Evolutionary conservation across 2,113 vertebrate genomes (phyloP), one percentile per base, ranked within the genome.

Genomic region (Oreochromis spilurus): DNA sequence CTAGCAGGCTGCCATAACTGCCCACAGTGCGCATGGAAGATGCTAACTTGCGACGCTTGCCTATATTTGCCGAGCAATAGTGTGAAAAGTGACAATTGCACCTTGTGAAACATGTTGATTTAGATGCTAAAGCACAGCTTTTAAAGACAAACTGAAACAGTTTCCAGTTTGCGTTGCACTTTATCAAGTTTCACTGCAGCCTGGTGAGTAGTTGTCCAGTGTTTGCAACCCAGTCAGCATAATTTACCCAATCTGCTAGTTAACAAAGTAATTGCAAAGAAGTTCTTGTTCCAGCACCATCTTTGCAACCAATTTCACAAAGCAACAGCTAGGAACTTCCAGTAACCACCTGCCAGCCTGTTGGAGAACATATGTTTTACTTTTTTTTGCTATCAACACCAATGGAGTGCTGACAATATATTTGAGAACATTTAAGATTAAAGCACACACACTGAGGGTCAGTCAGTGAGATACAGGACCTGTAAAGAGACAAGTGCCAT

Each of bases 11-110:
- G 65, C n/a, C 36, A 70, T 24, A 43, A 24, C 16, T 26, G 13
- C 21, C 40, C 40, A 17, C 14, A 48, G 14, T 48, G 24, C 1
- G 0, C 4, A 67, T 38, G 19, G 34, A 0, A 40, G 34, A 67
- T 21, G 34, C 2, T 65, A 10, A 38, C 34, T 67, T 67, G 19
- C 67, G 48, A 75, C 26, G 5, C 40, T 0, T 17, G 24, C 40
- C 21, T 48, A 48, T 48, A 48, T 45, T 75, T 17, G 8, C 40
- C 17, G 14, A 48, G 14, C 14, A 48, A 10, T 75, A 48, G 5
- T 0, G 0, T 72, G 67, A 72, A 72, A 72, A 48, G 21, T 17
- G 40, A 72, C 67, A 24, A 17, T 1, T 45, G 40, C n/a, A 16
- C 21, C 24, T 45, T 26, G 29, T 3, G 9, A 70, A 45, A 45